Evolutionary conservation across 2,113 vertebrate species (phyloP), one percentile per base, ranked within the genome.

Genomic region (Merops nubicus): DNA sequence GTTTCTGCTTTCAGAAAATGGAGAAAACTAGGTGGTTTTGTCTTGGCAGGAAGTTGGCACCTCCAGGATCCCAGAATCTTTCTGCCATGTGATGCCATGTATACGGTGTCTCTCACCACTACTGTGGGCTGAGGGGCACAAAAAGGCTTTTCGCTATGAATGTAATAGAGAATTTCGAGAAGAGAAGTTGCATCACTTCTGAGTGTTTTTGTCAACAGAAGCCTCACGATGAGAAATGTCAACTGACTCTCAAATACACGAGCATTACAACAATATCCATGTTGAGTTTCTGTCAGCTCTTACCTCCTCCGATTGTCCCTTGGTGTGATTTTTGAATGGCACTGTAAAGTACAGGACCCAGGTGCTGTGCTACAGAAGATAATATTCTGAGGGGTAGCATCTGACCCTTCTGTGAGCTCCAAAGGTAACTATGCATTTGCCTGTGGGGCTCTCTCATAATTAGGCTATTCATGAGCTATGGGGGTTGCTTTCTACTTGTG

Each of bases 391-490:
- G 85, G 85, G 64, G 80, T 97, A 95, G 48, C 5, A 13, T 70
- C 94, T 97, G 97, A 97, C 97, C 96, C 87, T 75, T 96, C 92
- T 92, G 92, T 94, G 92, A 91, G 94, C 88, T 95, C 96, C 93
- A 97, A 95, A 97, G 89, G 74, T 95, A 97, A 94, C 95, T 95
- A 95, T 95, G 93, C 96, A 96, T 97, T 97, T 97, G 97, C 97
- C 97, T 96, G 94, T 96, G 95, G 91, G 96, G 92, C 89, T 89
- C n/a, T 94, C 94, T 95, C 62, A 93, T 97, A 98, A 97, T 97
- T 97, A 97, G 94, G 92, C 94, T 96, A 96, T 97, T 98, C 96
- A 96, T 97, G 96, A 97, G 94, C 97, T 97, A 81, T 94, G 87
- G 96, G 96, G 95, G 93, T 84, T 97, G 93, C 91, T 95, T 94